A percentile compares a stretch with the other conserved stretches of the same genome.
phyloP scores from a whole-genome alignment of 1,140 invertebrate species.

The Littorina saxatilis region DNA sequence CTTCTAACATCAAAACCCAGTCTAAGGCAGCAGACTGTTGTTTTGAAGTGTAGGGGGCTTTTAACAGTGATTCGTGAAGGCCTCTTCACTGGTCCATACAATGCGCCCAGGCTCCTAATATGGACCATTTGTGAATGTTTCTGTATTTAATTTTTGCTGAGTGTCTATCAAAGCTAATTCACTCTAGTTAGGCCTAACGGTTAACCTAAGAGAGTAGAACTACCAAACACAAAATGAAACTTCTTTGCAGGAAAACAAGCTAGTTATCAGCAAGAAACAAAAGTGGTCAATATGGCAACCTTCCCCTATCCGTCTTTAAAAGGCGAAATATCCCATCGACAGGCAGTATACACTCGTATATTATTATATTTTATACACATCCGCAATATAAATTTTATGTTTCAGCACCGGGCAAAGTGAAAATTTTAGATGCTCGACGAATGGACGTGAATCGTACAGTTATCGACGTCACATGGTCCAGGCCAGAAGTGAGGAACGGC shows the following conservation, averaged over 20 bases:
- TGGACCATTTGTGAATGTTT: not conserved
- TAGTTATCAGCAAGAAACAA: too few species aligned
- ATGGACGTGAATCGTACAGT: not conserved
- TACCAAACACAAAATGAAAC: too few species aligned
- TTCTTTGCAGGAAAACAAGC: too few species aligned
- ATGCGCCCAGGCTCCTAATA: not conserved
- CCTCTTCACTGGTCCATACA: too few species aligned
- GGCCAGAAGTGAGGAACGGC: not conserved
- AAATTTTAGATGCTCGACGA: not conserved
- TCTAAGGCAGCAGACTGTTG: not conserved
- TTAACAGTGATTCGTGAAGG: too few species aligned
- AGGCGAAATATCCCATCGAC: too few species aligned
- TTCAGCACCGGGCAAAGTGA: not conserved
- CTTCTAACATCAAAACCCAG: too few species aligned
- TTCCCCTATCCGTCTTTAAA: not conserved
- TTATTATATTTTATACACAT: not conserved
- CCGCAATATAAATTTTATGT: not conserved
- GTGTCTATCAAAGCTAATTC: too few species aligned
- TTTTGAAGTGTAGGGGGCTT: not conserved
- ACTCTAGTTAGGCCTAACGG: too few species aligned
- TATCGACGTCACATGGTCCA: slow-evolving; percentile 16
- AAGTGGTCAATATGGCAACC: too few species aligned
- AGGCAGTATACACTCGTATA: not conserved
- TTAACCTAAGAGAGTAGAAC: too few species aligned
- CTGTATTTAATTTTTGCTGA: too few species aligned